Evolutionary conservation across 2,888 invertebrate species (phyloP).

Genomic region (Polydrusus tereticollis): DNA sequence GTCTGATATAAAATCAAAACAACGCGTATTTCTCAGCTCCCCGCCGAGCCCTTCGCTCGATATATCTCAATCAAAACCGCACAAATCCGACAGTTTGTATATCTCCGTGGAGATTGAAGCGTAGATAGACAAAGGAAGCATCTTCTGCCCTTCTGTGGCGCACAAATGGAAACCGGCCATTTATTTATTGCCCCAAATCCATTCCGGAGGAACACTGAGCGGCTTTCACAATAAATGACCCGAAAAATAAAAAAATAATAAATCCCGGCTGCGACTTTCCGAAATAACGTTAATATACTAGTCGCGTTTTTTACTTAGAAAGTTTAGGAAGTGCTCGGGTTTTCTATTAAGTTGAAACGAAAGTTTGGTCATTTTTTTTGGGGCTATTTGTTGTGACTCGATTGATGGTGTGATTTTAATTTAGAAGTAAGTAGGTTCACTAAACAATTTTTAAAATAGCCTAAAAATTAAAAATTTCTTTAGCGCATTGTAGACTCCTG

Average conservation of each 20-base stretch:
- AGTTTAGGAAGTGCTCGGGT: background rate
- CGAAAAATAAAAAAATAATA: slow-evolving; percentile 53
- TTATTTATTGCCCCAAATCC: slow-evolving; percentile 58
- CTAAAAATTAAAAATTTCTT: no score
- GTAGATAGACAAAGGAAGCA: slow-evolving; percentile 58
- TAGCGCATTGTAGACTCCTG: no score
- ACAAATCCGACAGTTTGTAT: slow-evolving; percentile 61
- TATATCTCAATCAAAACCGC: slow-evolving; percentile 60
- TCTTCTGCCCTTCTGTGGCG: slow-evolving; percentile 52
- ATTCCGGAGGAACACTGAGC: slow-evolving; percentile 52
- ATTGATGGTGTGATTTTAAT: no score
- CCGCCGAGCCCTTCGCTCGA: slow-evolving; percentile 56
- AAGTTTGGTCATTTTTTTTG: background rate
- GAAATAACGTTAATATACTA: slow-evolving; percentile 29
- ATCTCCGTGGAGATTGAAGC: slow-evolving; percentile 55
- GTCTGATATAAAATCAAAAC: slow-evolving; percentile 53
- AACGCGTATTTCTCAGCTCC: slow-evolving; percentile 50
- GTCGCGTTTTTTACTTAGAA: slow-evolving; percentile 25
- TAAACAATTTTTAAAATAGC: no score
- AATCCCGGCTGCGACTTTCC: slow-evolving; percentile 22
- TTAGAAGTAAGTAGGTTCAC: no score
- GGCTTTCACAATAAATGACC: slow-evolving; percentile 53
- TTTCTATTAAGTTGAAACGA: background rate
- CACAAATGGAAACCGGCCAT: slow-evolving; percentile 59
- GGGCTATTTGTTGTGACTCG: background rate